Conservation (phyloP, 2,113 vertebrate genomes). For the Laterallus jamaicensis region DNA sequence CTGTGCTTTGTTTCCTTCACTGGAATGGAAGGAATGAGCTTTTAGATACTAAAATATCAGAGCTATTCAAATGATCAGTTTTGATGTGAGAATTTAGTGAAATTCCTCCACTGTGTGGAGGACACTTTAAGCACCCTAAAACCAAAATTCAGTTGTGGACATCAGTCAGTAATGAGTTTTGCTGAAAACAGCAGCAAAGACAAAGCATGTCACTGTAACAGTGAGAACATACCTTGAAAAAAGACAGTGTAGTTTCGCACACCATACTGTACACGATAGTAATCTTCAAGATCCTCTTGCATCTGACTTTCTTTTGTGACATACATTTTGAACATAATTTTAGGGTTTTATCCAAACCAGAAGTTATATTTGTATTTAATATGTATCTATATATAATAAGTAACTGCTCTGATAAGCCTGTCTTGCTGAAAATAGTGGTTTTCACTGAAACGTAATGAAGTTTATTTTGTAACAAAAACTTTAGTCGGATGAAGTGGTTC, state of each 20-base stretch:
- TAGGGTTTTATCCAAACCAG: not conserved
- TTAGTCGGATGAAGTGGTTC: not conserved
- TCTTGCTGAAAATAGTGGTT: not conserved
- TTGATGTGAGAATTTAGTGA: not conserved
- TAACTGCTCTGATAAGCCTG: not conserved
- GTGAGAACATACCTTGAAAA: not conserved
- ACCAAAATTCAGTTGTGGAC: not conserved
- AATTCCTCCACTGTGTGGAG: not conserved
- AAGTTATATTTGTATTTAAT: not conserved
- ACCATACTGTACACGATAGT: not conserved
- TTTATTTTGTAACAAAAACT: not conserved
- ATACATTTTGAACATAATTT: not conserved
- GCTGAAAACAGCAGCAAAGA: not conserved
- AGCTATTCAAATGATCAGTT: not conserved
- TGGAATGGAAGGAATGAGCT: not conserved
- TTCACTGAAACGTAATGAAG: not conserved
- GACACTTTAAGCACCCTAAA: not conserved
- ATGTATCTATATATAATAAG: not conserved
- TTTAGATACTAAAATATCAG: not conserved
- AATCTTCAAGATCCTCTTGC: not conserved
- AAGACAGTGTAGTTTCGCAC: not conserved
- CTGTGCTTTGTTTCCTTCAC: not conserved
- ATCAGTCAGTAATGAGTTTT: not conserved
- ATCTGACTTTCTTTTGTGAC: not conserved
- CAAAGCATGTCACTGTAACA: not conserved